These are phyloP conservation scores for Bombus sylvicola DNA, from an alignment of 1,140 invertebrate species.

Conservation along the genomic window DNA sequence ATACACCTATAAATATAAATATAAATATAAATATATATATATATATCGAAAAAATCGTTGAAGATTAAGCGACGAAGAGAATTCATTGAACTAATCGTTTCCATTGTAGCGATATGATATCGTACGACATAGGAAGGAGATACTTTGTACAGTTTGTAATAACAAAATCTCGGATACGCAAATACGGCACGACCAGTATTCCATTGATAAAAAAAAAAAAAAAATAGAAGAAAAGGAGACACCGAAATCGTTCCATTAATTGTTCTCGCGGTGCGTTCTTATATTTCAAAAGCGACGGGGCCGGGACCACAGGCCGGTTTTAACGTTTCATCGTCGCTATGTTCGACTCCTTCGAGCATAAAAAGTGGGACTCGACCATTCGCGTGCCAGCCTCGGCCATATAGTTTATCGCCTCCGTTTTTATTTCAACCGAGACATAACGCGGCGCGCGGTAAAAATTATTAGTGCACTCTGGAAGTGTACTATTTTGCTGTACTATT, in stretches of 20 bases:
- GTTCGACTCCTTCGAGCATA: neutral
- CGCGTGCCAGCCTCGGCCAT: neutral
- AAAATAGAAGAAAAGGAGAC: neutral
- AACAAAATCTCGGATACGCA: conserved; percentile 43
- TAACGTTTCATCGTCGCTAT: conserved; percentile 1
- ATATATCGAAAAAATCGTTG: conserved; percentile 43
- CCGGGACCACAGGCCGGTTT: neutral
- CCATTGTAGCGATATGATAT: conserved; percentile 50
- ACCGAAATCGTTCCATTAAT: conserved; percentile 1
- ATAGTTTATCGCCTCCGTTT: neutral
- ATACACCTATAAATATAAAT: conserved; percentile 28
- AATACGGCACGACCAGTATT: neutral
- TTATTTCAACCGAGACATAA: neutral
- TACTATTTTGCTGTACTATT: neutral
- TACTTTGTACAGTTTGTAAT: conserved; percentile 70
- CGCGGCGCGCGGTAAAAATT: neutral
- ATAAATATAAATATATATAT: conserved; percentile 33
- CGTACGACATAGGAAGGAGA: conserved; percentile 20
- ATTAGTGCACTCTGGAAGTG: neutral
- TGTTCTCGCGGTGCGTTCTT: neutral
- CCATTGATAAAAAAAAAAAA: neutral
- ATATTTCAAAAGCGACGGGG: neutral
- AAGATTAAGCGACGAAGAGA: conserved; percentile 42
- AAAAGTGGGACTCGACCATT: neutral
- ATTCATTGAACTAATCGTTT: conserved; percentile 57